Conservation (phyloP, 2,113 vertebrate genomes). For the Seriola quinqueradiata region DNA sequence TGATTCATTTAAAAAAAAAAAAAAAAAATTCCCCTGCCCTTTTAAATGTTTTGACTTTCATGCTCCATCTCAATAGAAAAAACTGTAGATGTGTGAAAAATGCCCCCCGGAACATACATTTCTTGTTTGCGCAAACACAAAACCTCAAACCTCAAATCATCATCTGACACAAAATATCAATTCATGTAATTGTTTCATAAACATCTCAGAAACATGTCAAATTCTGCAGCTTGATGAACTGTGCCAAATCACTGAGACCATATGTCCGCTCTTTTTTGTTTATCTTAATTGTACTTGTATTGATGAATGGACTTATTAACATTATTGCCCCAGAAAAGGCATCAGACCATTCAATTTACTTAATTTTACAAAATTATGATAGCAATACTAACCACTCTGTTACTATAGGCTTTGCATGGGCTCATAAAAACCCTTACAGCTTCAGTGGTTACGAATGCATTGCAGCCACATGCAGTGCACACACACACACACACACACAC, state of each 20-base stretch:
- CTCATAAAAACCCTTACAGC: conserved; percentile 47
- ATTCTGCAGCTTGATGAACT: conserved; percentile 32
- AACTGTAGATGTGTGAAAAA: not conserved
- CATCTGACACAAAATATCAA: not conserved
- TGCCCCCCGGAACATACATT: not conserved
- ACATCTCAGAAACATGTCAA: not conserved
- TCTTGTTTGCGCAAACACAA: conserved; percentile 15
- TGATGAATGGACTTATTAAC: conserved; percentile 18
- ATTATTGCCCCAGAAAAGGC: not conserved
- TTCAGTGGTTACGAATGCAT: conserved; percentile 45
- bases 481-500: conserved; percentile 32
- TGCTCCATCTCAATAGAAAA: not conserved
- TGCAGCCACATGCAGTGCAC: conserved; percentile 14
- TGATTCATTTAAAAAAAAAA: not conserved
- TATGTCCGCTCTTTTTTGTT: conserved; percentile 9
- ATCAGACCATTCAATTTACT: conserved; percentile 3
- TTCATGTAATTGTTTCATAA: conserved; percentile 21
- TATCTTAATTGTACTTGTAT: conserved; percentile 24
- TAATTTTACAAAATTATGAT: conserved; percentile 29
- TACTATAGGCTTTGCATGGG: conserved; percentile 77
- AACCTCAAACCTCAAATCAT: not conserved
- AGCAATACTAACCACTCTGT: conserved; percentile 67
- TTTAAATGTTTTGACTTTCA: not conserved
- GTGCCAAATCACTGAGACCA: conserved; percentile 54
- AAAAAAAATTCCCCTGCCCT: not conserved